These are phyloP conservation scores for Moxostoma hubbsi DNA, from an alignment of 2,797 vertebrate species.

Conservation along the genomic window DNA sequence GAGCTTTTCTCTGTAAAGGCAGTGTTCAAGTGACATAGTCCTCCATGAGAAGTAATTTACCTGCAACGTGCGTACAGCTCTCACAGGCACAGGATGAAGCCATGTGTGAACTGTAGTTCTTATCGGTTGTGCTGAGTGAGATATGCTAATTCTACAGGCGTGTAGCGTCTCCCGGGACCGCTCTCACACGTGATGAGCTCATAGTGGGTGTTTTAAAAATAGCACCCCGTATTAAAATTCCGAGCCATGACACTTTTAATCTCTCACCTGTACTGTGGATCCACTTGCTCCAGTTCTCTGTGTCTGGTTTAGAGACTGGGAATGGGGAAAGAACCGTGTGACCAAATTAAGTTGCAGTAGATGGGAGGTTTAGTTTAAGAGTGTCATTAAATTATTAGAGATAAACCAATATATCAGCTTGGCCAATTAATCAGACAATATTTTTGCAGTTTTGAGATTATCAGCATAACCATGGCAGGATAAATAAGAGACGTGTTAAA, in stretches of 20 bases:
- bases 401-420: no score
- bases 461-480: no score
- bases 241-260: constrained; percentile 67
- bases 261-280: constrained; percentile 53
- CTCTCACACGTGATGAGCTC: constrained; percentile 71
- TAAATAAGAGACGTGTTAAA: no score
- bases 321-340: background rate
- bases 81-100: background rate
- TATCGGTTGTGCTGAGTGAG: constrained; percentile 54
- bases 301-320: constrained; percentile 6
- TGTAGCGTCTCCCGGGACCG: constrained; percentile 66
- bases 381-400: no score
- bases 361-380: background rate
- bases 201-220: constrained; percentile 79
- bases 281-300: constrained; percentile 17
- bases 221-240: constrained; percentile 71
- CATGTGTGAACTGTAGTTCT: constrained; percentile 14
- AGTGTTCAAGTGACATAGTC: background rate
- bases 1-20: background rate
- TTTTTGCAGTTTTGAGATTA: no score
- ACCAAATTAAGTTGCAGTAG: background rate
- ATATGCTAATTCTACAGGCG: constrained; percentile 75
- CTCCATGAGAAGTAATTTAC: background rate
- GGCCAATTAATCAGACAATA: background rate
- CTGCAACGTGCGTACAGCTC: background rate